Conservation (phyloP, 1,140 invertebrate genomes). For the Diachasmimorpha longicaudata region DNA sequence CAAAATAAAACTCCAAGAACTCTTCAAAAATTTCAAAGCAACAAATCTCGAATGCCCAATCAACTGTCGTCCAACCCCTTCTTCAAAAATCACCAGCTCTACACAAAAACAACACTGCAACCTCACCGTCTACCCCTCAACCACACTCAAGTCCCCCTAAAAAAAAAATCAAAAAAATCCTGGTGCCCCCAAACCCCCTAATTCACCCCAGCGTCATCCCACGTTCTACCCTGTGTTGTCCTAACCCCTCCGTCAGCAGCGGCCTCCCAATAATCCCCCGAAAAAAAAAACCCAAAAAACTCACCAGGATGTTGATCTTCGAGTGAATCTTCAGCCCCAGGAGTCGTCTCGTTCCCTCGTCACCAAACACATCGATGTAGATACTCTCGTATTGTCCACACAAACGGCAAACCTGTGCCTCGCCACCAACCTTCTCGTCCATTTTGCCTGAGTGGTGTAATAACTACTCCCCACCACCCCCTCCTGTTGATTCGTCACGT, state of each 20-base stretch:
- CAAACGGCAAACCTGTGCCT: conserved; percentile 54
- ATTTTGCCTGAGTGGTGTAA: conserved; percentile 33
- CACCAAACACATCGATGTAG: conserved; percentile 57
- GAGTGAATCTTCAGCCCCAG: conserved; percentile 52
- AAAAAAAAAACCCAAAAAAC: conserved; percentile 27
- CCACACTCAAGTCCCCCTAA: too few species aligned
- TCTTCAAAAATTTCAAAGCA: too few species aligned
- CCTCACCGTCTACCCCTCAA: too few species aligned
- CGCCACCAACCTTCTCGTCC: conserved; percentile 48
- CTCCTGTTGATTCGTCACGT: not conserved
- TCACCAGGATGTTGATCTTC: conserved; percentile 59
- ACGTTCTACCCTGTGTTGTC: too few species aligned
- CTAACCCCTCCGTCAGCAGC: conserved; percentile 13
- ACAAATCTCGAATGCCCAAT: too few species aligned
- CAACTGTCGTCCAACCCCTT: too few species aligned
- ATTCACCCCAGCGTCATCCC: too few species aligned
- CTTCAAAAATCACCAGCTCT: too few species aligned
- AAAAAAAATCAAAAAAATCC: not conserved
- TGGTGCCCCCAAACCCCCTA: too few species aligned
- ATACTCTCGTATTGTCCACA: conserved; percentile 55
- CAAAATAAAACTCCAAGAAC: too few species aligned
- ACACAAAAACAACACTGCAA: too few species aligned
- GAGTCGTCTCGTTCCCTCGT: conserved; percentile 51
- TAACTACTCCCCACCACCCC: not conserved
- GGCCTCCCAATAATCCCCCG: not conserved